These are phyloP conservation scores for Galleria mellonella DNA, from an alignment of 1,140 invertebrate genomes.

Conservation along the genomic window DNA sequence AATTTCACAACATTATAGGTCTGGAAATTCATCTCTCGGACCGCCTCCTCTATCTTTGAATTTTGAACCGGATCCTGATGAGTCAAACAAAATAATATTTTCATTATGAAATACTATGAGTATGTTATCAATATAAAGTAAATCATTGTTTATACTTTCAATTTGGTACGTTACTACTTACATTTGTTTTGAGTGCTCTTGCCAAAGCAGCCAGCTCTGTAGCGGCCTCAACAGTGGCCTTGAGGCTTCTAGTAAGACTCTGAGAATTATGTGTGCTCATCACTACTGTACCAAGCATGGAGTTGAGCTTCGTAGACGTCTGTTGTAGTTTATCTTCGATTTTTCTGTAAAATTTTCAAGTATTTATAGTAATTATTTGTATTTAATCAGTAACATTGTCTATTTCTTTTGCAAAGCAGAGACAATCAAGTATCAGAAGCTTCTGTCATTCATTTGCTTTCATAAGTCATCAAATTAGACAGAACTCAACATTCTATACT, in stretches of 20 bases:
- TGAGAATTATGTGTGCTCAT: constrained; percentile 18
- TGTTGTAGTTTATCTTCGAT: constrained; percentile 31
- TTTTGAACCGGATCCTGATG: constrained; percentile 30
- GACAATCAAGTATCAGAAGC: no score
- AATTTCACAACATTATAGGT: constrained; percentile 40
- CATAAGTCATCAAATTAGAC: no score
- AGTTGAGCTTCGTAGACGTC: constrained; percentile 28
- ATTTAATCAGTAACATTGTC: no score
- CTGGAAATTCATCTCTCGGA: constrained; percentile 28
- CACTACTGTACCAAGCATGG: constrained; percentile 20
- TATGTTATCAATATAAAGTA: no score
- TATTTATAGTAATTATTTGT: no score
- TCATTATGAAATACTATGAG: no score
- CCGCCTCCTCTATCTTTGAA: constrained; percentile 37
- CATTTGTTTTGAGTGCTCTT: constrained; percentile 17
- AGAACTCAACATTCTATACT: no score
- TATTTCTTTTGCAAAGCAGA: no score
- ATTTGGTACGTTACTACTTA: constrained; percentile 4
- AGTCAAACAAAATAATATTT: no score
- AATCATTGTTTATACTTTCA: no score
- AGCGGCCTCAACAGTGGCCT: constrained; percentile 18
- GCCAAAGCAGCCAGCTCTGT: constrained; percentile 16
- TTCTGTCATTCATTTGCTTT: no score
- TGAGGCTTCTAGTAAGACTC: constrained; percentile 16
- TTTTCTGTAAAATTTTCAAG: constrained; percentile 22